Evolutionary conservation across 2,797 vertebrate genomes (phyloP).

Genomic region (Tapirus indicus): DNA sequence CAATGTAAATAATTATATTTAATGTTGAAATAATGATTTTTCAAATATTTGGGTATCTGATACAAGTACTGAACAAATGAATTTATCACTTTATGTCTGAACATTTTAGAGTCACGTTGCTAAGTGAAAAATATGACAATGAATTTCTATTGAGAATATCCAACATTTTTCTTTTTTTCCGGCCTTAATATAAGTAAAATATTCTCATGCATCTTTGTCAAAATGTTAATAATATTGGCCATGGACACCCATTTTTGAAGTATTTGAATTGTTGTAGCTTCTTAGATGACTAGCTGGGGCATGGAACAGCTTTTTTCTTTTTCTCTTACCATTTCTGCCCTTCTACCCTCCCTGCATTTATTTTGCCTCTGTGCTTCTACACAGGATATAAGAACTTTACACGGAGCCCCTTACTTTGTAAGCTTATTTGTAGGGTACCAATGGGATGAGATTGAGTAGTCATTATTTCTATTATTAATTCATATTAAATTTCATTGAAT

Average conservation of each 20-base stretch:
- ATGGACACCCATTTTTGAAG: background rate
- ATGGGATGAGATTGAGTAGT: background rate
- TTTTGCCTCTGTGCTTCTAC: background rate
- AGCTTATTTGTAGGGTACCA: background rate
- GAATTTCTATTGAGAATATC: constrained; percentile 4
- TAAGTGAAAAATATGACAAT: background rate
- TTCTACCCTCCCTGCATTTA: background rate
- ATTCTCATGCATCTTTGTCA: constrained; percentile 14
- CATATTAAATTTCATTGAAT: background rate
- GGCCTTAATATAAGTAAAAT: background rate
- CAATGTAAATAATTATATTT: constrained; percentile 3
- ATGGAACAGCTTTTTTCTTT: background rate
- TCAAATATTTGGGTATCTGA: constrained; percentile 27
- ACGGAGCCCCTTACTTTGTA: background rate
- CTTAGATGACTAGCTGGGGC: background rate
- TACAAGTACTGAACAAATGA: constrained; percentile 26
- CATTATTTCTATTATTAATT: background rate
- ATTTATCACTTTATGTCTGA: background rate
- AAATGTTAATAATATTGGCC: constrained; percentile 10
- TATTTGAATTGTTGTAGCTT: background rate
- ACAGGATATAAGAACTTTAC: background rate
- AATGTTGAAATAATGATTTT: constrained; percentile 19
- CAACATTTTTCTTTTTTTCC: background rate
- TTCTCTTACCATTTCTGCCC: background rate
- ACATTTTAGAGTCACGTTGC: background rate